phyloP scores from a whole-genome alignment of 1,140 invertebrate species.

The Drosophila takahashii region DNA sequence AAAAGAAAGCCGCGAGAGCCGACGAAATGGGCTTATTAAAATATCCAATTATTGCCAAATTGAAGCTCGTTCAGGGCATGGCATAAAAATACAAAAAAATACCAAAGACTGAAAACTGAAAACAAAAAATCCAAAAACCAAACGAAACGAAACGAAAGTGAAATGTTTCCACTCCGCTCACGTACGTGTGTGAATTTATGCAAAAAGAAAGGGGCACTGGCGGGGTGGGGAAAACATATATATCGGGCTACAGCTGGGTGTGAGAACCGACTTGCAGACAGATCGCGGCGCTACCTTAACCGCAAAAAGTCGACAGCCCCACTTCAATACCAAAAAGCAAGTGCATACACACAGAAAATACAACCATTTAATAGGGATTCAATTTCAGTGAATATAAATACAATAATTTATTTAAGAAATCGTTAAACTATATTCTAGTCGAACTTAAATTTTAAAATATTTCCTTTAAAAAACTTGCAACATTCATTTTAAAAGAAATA shows the following conservation, averaged over 20 bases:
- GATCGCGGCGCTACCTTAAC: slow-evolving; percentile 18
- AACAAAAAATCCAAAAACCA: slow-evolving; percentile 33
- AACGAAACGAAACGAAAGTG: slow-evolving; percentile 63
- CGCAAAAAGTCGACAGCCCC: slow-evolving; percentile 3
- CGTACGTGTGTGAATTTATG: slow-evolving; percentile 58
- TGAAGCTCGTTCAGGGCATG: slow-evolving; percentile 55
- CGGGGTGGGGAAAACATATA: not conserved
- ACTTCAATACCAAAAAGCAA: slow-evolving; percentile 9
- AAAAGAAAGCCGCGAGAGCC: slow-evolving; percentile 65
- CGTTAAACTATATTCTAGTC: no score
- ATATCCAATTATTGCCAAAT: slow-evolving; percentile 79
- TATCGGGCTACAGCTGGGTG: slow-evolving; percentile 9
- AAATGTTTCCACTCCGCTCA: slow-evolving; percentile 59
- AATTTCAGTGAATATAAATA: no score
- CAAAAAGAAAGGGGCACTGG: slow-evolving; percentile 32
- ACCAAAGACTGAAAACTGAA: slow-evolving; percentile 21
- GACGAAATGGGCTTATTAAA: slow-evolving; percentile 70
- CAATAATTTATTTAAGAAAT: no score
- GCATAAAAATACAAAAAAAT: slow-evolving; percentile 1
- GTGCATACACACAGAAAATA: not conserved
- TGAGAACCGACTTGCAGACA: slow-evolving; percentile 34
- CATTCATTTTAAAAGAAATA: no score
- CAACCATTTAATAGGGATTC: no score
- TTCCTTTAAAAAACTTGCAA: no score
- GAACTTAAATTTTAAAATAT: no score